These are phyloP conservation scores for Phalacrocorax carbo DNA, from an alignment of 2,113 vertebrate species.

Conservation along the genomic window DNA sequence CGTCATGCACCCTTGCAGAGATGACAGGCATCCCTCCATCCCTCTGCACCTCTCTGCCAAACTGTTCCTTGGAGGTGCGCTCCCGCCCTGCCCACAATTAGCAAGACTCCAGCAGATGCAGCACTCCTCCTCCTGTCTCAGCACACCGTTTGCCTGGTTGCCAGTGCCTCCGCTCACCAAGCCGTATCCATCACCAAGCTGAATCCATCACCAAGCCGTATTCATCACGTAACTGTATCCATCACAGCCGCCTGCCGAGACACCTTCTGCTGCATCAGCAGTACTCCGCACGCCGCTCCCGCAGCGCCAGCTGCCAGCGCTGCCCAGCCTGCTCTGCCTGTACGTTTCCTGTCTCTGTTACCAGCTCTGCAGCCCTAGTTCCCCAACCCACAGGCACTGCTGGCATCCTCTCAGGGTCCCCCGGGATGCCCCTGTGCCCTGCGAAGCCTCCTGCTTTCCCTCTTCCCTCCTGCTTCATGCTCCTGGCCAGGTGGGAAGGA, in stretches of 20 bases:
- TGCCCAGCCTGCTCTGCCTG: background rate
- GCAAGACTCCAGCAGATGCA: background rate
- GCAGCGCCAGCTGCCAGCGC: background rate
- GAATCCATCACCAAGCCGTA: background rate
- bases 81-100: background rate
- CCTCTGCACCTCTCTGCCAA: background rate
- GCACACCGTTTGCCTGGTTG: background rate
- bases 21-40: background rate
- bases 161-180: background rate
- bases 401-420: background rate
- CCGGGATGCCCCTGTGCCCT: background rate
- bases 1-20: background rate
- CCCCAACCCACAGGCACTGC: background rate
- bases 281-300: background rate
- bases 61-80: background rate
- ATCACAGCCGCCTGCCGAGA: background rate
- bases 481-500: background rate
- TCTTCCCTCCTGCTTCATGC: background rate
- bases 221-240: background rate
- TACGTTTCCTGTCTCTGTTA: background rate
- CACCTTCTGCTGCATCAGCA: slow-evolving; percentile 45
- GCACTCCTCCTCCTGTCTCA: background rate
- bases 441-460: background rate
- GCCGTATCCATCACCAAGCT: background rate
- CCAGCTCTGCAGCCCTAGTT: slow-evolving; percentile 21